Evolutionary conservation across 2,797 vertebrate genomes (phyloP), one percentile per base, ranked within the genome.

Genomic region (Trichosurus vulpecula): DNA sequence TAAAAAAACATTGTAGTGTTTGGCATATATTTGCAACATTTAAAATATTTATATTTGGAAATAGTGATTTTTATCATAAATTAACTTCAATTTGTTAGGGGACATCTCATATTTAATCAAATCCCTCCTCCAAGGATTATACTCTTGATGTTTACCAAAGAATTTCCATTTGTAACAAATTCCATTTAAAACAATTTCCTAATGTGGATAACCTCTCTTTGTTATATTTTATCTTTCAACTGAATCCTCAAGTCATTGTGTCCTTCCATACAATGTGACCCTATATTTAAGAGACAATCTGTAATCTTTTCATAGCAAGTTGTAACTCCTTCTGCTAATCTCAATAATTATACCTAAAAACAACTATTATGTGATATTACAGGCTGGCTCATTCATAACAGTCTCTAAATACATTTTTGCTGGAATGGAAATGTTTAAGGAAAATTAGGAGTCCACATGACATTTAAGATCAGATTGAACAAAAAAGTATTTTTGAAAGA

Each of bases 291-390:
- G 95, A 91, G 52, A 0, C 25, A 81, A 19, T 92, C 91, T 96
- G 19, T 91, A 94, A 30, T 52, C 27, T 93, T 95, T 94, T 54
- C 6, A 92, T 91, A 92, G 22, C 19, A 92, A 87, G 22, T n/a
- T 91, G n/a, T 3, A 81, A 52, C 57, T 94, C 89, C 89, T 35
- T 96, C 6, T 81, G 53, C 61, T 92, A 94, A 92, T 55, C 29
- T 91, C 93, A 95, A 13, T 91, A 97, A 93, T 57, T 31, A 54
- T 54, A 93, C 87, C 92, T 97, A 95, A 41, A 92, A 94, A 92
- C 66, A 54, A 25, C 91, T 91, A 58, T 91, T 95, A 31, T 61
- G 10, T 94, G 58, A 91, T 52, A 94, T 90, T 94, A 87, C 2
- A 54, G 96, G 95, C 22, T 14, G 5, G 16, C 91, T 96, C 5